Evolutionary conservation across 2,797 vertebrate genomes (phyloP).

Genomic region (Potorous gilbertii): DNA sequence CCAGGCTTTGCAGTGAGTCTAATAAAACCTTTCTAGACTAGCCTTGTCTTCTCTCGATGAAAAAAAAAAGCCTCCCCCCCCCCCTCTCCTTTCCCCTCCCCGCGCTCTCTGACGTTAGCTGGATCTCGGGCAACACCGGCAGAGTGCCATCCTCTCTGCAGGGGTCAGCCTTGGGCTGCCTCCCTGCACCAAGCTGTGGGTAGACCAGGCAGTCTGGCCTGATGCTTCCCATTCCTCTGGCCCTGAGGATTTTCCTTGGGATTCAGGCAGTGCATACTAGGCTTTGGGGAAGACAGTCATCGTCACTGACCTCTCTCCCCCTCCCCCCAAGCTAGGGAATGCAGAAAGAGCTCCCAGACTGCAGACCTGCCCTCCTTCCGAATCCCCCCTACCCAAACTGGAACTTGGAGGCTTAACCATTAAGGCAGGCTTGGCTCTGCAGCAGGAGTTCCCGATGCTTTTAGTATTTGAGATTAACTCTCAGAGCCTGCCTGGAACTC

Average conservation of each 20-base stretch:
- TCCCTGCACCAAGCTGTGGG: conserved; percentile 57
- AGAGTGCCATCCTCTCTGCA: conserved; percentile 72
- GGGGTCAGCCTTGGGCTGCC: conserved; percentile 70
- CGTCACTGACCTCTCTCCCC: conserved; percentile 46
- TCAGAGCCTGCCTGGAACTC: conserved; percentile 29
- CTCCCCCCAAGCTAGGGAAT: conserved; percentile 20
- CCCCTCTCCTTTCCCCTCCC: background rate
- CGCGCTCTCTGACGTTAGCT: background rate
- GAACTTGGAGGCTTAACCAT: conserved; percentile 32
- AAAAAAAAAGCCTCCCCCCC: background rate
- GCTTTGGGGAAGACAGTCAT: conserved; percentile 31
- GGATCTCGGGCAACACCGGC: conserved; percentile 45
- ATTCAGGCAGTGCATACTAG: background rate
- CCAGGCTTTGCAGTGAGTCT: background rate
- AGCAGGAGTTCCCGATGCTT: conserved; percentile 45
- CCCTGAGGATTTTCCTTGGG: conserved; percentile 53
- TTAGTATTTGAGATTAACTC: conserved; percentile 62
- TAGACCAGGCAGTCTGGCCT: conserved; percentile 52
- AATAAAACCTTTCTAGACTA: background rate
- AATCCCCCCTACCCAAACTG: conserved; percentile 4
- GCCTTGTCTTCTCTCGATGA: background rate
- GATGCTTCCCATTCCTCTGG: conserved; percentile 22
- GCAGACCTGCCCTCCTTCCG: conserved; percentile 12
- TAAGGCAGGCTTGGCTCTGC: background rate
- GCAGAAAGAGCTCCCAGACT: conserved; percentile 5